phyloP scores from a whole-genome alignment of 2,797 vertebrate genomes.

The Crypturellus tataupa region DNA sequence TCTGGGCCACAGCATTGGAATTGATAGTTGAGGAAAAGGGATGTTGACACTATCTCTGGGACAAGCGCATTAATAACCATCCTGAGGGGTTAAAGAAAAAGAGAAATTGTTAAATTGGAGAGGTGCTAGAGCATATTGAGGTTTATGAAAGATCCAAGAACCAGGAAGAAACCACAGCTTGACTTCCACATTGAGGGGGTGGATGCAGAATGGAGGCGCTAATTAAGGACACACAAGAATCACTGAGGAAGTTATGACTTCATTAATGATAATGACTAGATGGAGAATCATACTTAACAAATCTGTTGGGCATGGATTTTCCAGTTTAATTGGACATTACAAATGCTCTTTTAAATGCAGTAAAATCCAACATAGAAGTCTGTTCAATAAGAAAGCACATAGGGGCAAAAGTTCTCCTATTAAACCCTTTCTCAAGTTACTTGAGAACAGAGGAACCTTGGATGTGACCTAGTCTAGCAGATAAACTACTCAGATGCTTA shows the following conservation, averaged over 20 bases:
- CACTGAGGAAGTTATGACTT: constrained; percentile 29
- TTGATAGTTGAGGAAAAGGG: background rate
- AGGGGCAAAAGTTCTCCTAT: background rate
- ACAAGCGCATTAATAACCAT: fast-evolving
- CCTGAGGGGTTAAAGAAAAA: background rate
- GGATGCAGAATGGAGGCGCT: background rate
- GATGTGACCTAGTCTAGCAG: background rate
- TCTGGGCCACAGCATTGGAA: background rate
- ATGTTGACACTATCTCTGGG: background rate
- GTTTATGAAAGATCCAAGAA: background rate
- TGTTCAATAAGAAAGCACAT: background rate
- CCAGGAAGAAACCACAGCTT: constrained; percentile 30
- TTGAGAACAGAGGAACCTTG: background rate
- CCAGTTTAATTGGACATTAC: constrained; percentile 28
- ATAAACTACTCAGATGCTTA: background rate
- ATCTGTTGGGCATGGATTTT: constrained; percentile 31
- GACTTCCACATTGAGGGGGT: constrained; percentile 12
- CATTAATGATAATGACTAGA: constrained; percentile 13
- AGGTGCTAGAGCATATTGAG: background rate
- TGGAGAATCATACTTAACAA: constrained; percentile 20
- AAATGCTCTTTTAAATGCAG: constrained; percentile 31
- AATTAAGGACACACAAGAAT: constrained; percentile 31
- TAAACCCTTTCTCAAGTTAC: too few species aligned
- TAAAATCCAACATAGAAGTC: background rate
- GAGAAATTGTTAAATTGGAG: background rate